A percentile compares a stretch with the other conserved stretches of the same genome.
These are phyloP conservation scores for Periophthalmus magnuspinnatus DNA, from an alignment of 2,797 vertebrate genomes.

Conservation along the genomic window DNA sequence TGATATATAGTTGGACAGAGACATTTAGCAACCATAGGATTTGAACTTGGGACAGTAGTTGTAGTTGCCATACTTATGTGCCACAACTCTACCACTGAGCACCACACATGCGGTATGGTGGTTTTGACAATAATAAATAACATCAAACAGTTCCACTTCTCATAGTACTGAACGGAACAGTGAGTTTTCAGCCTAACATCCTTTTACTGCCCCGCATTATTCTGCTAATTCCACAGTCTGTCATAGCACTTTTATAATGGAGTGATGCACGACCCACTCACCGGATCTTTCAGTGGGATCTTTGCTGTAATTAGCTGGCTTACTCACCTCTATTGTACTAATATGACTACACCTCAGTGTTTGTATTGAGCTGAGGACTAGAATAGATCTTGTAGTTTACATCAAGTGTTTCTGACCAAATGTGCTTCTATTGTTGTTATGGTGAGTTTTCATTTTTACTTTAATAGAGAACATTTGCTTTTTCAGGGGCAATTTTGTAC, in stretches of 20 bases:
- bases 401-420: constrained; percentile 16
- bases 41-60: no score
- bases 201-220: constrained; percentile 23
- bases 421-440: constrained; percentile 12
- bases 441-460: constrained; percentile 16
- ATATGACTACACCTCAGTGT: constrained; percentile 32
- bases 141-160: neutral
- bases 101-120: no score
- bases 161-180: neutral
- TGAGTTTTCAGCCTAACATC: constrained; percentile 19
- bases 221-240: constrained; percentile 16
- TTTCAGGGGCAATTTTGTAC: neutral
- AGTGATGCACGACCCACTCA: constrained; percentile 32
- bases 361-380: constrained; percentile 20
- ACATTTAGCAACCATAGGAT: no score
- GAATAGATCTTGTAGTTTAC: constrained; percentile 6
- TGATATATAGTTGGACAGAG: no score
- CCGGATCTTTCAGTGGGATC: constrained; percentile 15
- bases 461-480: constrained; percentile 28
- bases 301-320: constrained; percentile 39
- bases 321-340: constrained; percentile 28
- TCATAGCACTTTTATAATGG: constrained; percentile 29
- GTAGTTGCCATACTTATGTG: no score
- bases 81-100: no score
- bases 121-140: no score